A percentile compares a stretch with the other conserved stretches of the same genome.
Evolutionary conservation across 2,797 vertebrate species (phyloP).

Genomic region (Oophaga sylvatica): DNA sequence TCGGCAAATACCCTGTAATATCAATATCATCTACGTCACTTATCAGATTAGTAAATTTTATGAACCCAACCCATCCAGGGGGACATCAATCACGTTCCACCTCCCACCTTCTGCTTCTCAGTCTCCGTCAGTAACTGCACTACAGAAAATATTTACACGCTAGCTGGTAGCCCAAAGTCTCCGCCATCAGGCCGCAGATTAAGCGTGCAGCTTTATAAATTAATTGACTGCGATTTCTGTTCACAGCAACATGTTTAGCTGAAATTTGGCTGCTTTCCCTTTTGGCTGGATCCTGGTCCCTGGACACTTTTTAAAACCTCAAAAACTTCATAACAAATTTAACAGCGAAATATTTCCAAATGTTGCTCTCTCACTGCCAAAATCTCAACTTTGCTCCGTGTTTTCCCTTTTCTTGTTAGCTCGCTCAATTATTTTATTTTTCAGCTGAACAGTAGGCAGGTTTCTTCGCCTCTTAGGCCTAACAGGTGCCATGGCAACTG

Average conservation of each 20-base stretch:
- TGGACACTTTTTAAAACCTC: constrained; percentile 73
- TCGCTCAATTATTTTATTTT: constrained; percentile 66
- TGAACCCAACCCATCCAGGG: neutral
- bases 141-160: constrained; percentile 32
- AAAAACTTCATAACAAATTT: constrained; percentile 71
- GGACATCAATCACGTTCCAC: neutral
- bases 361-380: constrained; percentile 70
- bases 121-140: constrained; percentile 2
- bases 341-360: constrained; percentile 69
- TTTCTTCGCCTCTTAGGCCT: constrained; percentile 60
- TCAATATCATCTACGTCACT: neutral
- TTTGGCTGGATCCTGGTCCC: constrained; percentile 69
- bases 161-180: constrained; percentile 59
- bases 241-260: constrained; percentile 73
- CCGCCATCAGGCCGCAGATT: constrained; percentile 63
- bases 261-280: constrained; percentile 69
- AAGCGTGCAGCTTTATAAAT: constrained; percentile 76
- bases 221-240: constrained; percentile 74
- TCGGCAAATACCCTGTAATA: too few species aligned
- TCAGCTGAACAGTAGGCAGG: constrained; percentile 55
- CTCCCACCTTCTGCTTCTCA: neutral
- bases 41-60: constrained; percentile 17
- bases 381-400: constrained; percentile 64
- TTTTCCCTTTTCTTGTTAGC: constrained; percentile 64
- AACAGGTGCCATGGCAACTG: constrained; percentile 65